Base-by-base conservation (phyloP, 1,140 invertebrate genomes). In the Colletes gigas region DNA sequence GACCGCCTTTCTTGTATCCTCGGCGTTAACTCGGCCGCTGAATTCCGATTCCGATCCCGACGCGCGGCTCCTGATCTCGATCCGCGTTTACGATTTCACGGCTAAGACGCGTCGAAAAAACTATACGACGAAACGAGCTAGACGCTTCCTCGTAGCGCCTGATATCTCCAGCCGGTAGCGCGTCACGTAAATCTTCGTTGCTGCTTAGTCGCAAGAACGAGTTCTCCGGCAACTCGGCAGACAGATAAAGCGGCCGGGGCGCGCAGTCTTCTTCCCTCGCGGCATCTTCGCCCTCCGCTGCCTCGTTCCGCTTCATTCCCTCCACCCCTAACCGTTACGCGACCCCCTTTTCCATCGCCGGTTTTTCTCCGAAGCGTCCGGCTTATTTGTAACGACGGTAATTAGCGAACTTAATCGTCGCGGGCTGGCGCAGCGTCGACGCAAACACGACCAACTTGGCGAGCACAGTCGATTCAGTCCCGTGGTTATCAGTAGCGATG, bases 171-270 rank as follows among this genome's bases (percentile, higher is more conserved):
- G 6, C 79, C 83, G 83, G 83, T 81, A 85, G 76, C 65, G 76
- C 72, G 81, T 76, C 84, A 67, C 85, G 85, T 86, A 86, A 86
- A 86, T 86, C 85, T 86, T 86, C 63, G 72, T 66, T 55, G 77
- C 30, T 71, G 72, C 67, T 83, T 80, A 85, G 84, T 86, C 78
- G 84, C 84, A 87, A 87, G 84, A 86, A 86, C 83, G 81, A 85
- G 77, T 74, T 52, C 69, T 30, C 81, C 67, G 72, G 67, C 80
- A 83, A 80, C 59, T 66, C 83, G 65, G 52, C 63, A 67, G 82
- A 86, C 77, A 82, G 85, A 86, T 86, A 83, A 81, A 84, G 55
- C 83, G 59, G 70, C 75, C 21, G 14, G 21, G 15, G 57, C 30
- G 63, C 52, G 41, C 54, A 65, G 44, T 67, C 15, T 41, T 15